Conservation (phyloP, 1,140 invertebrate genomes). For the Tribolium madens region DNA sequence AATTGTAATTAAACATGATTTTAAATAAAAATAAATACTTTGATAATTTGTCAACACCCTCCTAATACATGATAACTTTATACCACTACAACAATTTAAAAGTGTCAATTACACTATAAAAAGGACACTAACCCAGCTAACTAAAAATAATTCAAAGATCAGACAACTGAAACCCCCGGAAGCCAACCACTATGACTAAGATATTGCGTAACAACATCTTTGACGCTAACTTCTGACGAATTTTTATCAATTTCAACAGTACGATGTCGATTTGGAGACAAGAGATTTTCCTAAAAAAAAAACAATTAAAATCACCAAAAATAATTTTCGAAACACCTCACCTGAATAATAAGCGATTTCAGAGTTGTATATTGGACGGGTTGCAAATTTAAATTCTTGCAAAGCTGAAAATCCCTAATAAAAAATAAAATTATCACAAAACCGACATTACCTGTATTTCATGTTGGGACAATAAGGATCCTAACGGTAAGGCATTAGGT, state of each 20-base stretch:
- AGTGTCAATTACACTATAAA: constrained; percentile 11
- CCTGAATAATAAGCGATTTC: constrained; percentile 69
- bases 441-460: constrained; percentile 57
- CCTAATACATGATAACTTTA: constrained; percentile 23
- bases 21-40: constrained; percentile 15
- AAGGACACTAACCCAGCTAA: constrained; percentile 19
- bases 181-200: constrained; percentile 60
- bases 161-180: constrained; percentile 54
- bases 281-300: constrained; percentile 59
- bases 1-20: constrained; percentile 6
- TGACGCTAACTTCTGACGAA: constrained; percentile 51
- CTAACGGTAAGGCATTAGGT: constrained; percentile 49
- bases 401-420: constrained; percentile 66
- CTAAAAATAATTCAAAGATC: constrained; percentile 36
- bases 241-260: constrained; percentile 46
- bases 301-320: constrained; percentile 3
- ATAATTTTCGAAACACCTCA: constrained; percentile 56
- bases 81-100: background rate
- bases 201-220: constrained; percentile 61
- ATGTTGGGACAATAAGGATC: constrained; percentile 54
- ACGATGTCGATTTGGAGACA: constrained; percentile 51
- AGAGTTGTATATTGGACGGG: constrained; percentile 71
- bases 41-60: constrained; percentile 21
- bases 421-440: constrained; percentile 34
- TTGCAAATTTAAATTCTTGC: constrained; percentile 68